These are phyloP conservation scores for Gortyna flavago DNA, from an alignment of 2,888 invertebrate species.

Conservation along the genomic window DNA sequence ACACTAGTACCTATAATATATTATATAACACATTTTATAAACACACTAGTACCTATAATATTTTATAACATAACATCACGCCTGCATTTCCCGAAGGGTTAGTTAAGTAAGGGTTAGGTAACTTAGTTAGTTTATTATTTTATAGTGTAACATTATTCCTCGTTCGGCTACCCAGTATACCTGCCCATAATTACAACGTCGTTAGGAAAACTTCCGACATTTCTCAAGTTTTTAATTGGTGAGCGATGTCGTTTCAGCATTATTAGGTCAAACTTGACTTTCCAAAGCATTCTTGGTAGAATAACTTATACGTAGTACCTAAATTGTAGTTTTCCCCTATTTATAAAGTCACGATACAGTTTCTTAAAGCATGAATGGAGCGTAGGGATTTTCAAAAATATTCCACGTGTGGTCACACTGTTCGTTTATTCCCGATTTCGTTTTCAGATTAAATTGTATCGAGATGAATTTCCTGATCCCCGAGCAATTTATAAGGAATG, in stretches of 20 bases:
- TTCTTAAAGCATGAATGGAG: slow-evolving; percentile 19
- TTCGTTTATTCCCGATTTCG: slow-evolving; percentile 30
- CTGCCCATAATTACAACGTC: slow-evolving; percentile 17
- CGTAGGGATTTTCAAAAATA: slow-evolving; percentile 30
- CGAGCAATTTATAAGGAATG: neutral
- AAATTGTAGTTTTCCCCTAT: slow-evolving; percentile 23
- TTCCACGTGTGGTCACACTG: slow-evolving; percentile 3
- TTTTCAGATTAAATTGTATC: slow-evolving; percentile 29
- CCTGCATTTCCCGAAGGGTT: neutral
- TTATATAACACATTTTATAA: too few relatives aligned
- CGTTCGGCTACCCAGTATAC: neutral
- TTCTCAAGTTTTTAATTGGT: slow-evolving; percentile 57
- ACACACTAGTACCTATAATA: too few relatives aligned
- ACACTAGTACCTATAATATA: too few relatives aligned
- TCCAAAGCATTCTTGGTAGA: slow-evolving; percentile 35
- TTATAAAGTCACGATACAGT: slow-evolving; percentile 4
- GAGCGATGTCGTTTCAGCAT: slow-evolving; percentile 36
- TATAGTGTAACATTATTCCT: slow-evolving; percentile 13
- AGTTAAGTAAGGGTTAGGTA: too few relatives aligned
- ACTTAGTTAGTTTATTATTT: too few relatives aligned
- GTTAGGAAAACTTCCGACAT: slow-evolving; percentile 45
- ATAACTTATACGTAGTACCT: slow-evolving; percentile 25
- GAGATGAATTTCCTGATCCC: slow-evolving; percentile 22
- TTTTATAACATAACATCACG: neutral
- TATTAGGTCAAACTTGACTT: slow-evolving; percentile 49